Conservation (phyloP, 2,113 vertebrate species). For the Colistium nudipinnis region DNA sequence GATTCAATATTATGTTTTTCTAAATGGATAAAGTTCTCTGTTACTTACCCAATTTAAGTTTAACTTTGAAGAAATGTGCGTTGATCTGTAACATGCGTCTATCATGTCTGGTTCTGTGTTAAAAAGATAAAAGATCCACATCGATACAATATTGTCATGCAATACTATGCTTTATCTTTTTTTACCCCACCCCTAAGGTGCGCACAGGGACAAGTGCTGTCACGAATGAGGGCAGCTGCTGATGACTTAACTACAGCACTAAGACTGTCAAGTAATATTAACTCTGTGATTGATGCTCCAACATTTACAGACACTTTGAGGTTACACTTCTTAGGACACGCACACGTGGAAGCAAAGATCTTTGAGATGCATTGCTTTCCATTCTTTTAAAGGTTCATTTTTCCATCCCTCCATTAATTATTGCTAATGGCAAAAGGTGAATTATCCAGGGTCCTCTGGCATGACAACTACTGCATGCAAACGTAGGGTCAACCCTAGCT, state of each 20-base stretch:
- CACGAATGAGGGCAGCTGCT: slow-evolving; percentile 1
- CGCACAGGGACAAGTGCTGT: neutral
- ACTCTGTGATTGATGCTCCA: slow-evolving; percentile 25
- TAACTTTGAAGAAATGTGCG: too few species aligned
- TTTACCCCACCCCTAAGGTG: too few species aligned
- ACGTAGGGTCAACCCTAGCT: neutral
- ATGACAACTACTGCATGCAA: neutral
- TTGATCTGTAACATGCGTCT: too few species aligned
- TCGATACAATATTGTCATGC: too few species aligned
- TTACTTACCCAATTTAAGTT: too few species aligned
- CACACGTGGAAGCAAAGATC: neutral
- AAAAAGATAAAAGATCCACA: too few species aligned
- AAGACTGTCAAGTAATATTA: slow-evolving; percentile 12
- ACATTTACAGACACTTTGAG: slow-evolving; percentile 14
- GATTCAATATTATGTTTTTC: too few species aligned
- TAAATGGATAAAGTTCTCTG: too few species aligned
- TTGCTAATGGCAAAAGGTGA: neutral
- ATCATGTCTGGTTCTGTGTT: too few species aligned
- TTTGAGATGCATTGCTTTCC: neutral
- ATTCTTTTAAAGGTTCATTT: neutral
- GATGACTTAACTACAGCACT: slow-evolving; percentile 11
- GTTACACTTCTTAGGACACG: neutral
- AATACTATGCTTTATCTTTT: too few species aligned
- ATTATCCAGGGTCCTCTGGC: neutral
- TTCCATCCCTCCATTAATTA: neutral